These are phyloP conservation scores for Cyprinus carpio DNA, from an alignment of 2,113 vertebrate genomes.

Conservation along the genomic window DNA sequence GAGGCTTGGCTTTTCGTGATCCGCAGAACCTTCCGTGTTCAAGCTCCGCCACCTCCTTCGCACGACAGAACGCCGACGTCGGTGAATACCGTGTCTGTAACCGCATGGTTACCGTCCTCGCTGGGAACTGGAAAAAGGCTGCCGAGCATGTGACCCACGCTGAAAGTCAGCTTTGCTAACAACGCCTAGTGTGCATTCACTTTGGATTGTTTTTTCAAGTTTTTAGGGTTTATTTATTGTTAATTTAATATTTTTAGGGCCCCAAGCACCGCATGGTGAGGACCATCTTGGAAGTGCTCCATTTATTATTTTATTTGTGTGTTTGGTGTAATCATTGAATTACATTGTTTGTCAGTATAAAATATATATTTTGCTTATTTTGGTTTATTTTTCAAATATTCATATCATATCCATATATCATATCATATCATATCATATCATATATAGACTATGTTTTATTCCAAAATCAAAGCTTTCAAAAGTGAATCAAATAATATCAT, in stretches of 20 bases:
- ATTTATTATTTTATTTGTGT: no score
- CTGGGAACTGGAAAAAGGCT: conserved; percentile 77
- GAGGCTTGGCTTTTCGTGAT: conserved; percentile 79
- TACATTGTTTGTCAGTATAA: neutral
- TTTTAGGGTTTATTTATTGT: neutral
- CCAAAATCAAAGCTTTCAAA: neutral
- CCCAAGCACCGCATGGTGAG: no score
- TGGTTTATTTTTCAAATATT: no score
- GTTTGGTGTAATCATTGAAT: neutral
- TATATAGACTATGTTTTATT: neutral
- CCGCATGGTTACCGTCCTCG: conserved; percentile 77
- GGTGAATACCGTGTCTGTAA: conserved; percentile 85
- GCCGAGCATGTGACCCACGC: conserved; percentile 75
- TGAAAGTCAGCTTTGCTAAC: conserved; percentile 79
- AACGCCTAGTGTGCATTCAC: conserved; percentile 78
- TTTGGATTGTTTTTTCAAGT: neutral
- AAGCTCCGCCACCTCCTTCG: conserved; percentile 86
- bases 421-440: no score
- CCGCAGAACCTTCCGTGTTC: conserved; percentile 78
- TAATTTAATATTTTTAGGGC: neutral
- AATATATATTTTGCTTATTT: neutral
- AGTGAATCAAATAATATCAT: neutral
- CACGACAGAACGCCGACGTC: conserved; percentile 82
- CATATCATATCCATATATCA: no score
- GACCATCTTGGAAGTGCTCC: no score